A percentile compares a stretch with the other conserved stretches of the same genome.
phyloP scores from a whole-genome alignment of 2,888 invertebrate genomes.

The Operophtera brumata region DNA sequence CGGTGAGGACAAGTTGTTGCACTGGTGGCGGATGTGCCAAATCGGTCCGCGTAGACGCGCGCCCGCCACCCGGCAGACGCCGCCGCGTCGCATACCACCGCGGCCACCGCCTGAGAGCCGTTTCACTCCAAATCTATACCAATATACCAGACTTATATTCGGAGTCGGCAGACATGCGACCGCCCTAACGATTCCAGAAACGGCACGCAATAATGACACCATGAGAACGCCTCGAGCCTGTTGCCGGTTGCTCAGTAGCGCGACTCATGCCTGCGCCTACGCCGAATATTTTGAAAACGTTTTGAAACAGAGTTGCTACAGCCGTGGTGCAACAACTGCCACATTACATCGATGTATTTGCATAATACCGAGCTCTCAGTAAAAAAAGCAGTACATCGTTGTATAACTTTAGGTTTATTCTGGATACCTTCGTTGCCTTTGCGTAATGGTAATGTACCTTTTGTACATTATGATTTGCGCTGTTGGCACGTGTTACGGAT shows the following conservation, averaged over 20 bases:
- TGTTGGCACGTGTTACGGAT: conserved; percentile 56
- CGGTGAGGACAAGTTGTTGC: conserved; percentile 47
- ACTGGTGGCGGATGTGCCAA: conserved; percentile 78
- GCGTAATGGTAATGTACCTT: conserved; percentile 35
- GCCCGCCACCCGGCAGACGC: conserved; percentile 72
- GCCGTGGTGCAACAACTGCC: conserved; percentile 74
- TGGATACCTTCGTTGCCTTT: conserved; percentile 33
- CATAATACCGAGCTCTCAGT: conserved; percentile 72
- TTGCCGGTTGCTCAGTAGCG: conserved; percentile 47
- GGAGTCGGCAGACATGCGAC: conserved; percentile 43
- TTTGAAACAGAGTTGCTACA: conserved; percentile 76
- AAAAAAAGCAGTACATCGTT: conserved; percentile 58
- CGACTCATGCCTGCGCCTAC: conserved; percentile 58
- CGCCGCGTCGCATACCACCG: conserved; percentile 71
- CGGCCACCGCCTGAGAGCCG: conserved; percentile 61
- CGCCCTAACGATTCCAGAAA: conserved; percentile 40
- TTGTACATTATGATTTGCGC: conserved; percentile 19
- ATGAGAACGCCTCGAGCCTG: conserved; percentile 42
- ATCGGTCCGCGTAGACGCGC: conserved; percentile 70
- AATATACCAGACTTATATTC: conserved; percentile 43
- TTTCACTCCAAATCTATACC: conserved; percentile 54
- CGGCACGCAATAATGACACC: conserved; percentile 45
- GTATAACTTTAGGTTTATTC: conserved; percentile 55
- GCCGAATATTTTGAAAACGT: conserved; percentile 70
- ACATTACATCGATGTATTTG: conserved; percentile 73